Evolutionary conservation across 2,888 invertebrate genomes (phyloP).

Genomic region (Lasioglossum oenotherae): DNA sequence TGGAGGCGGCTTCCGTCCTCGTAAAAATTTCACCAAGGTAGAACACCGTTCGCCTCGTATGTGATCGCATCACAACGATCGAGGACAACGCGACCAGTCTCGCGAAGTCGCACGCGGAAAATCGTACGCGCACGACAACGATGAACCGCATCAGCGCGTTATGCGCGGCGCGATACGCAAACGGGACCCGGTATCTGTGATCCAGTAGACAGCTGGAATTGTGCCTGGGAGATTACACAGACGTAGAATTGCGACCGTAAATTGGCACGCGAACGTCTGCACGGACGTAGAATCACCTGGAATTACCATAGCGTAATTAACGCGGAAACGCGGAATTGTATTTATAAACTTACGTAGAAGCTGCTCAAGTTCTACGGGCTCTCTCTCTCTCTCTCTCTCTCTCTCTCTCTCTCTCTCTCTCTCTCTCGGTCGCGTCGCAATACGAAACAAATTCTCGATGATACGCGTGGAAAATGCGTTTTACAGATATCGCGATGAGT

Average conservation of each 20-base stretch:
- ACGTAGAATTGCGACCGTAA: conserved; percentile 35
- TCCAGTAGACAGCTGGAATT: conserved; percentile 29
- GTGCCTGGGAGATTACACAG: conserved; percentile 22
- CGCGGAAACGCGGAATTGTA: background rate
- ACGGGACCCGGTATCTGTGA: conserved; percentile 19
- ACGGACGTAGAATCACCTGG: conserved; percentile 2
- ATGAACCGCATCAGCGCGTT: background rate
- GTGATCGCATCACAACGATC: background rate
- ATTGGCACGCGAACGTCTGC: conserved; percentile 10
- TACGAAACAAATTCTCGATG: background rate
- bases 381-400: no score
- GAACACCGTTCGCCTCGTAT: background rate
- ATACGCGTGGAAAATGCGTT: background rate
- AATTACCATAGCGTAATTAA: conserved; percentile 14
- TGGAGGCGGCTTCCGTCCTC: background rate
- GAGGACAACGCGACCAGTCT: background rate
- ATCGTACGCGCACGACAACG: background rate
- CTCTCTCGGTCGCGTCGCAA: background rate
- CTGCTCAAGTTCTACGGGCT: background rate
- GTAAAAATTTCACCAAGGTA: conserved; percentile 1
- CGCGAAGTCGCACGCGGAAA: background rate
- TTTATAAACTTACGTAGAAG: background rate
- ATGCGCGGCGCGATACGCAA: background rate
- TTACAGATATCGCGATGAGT: background rate
- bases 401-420: no score